These are phyloP conservation scores for Nyctibius bracteatus DNA, from an alignment of 2,113 vertebrate species.

Conservation along the genomic window DNA sequence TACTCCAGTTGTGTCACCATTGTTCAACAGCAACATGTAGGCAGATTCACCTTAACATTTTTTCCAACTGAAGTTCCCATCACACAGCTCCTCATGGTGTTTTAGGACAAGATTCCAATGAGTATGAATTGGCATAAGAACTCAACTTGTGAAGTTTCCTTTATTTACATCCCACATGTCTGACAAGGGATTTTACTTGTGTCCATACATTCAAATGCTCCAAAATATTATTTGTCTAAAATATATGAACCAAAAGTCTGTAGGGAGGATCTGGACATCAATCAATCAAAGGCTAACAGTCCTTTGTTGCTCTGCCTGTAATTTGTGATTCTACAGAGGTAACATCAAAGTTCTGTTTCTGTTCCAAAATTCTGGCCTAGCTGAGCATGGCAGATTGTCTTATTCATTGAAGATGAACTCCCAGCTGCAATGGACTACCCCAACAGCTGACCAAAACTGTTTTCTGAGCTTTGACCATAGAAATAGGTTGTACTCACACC, in stretches of 20 bases:
- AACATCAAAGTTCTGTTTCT: not conserved
- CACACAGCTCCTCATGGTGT: not conserved
- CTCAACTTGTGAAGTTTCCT: not conserved
- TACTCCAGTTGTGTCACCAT: not conserved
- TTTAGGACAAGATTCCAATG: not conserved
- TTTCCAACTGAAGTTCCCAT: not conserved
- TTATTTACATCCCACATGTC: not conserved
- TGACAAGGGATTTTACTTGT: not conserved
- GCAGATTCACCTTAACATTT: not conserved
- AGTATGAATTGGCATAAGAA: not conserved
- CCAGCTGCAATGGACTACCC: not conserved
- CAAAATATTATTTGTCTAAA: not conserved
- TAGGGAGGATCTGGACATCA: not conserved
- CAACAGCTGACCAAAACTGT: not conserved
- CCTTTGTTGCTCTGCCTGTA: not conserved
- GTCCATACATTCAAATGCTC: not conserved
- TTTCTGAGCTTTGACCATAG: not conserved
- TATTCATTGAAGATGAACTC: not conserved
- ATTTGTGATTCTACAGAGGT: not conserved
- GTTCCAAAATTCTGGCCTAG: not conserved
- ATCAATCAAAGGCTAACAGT: not conserved
- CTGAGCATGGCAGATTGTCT: not conserved
- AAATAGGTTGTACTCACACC: not conserved
- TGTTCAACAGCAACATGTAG: not conserved
- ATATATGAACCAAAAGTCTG: not conserved